These are phyloP conservation scores for Aphelinus certus DNA, from an alignment of 1,140 invertebrate species.

Conservation along the genomic window DNA sequence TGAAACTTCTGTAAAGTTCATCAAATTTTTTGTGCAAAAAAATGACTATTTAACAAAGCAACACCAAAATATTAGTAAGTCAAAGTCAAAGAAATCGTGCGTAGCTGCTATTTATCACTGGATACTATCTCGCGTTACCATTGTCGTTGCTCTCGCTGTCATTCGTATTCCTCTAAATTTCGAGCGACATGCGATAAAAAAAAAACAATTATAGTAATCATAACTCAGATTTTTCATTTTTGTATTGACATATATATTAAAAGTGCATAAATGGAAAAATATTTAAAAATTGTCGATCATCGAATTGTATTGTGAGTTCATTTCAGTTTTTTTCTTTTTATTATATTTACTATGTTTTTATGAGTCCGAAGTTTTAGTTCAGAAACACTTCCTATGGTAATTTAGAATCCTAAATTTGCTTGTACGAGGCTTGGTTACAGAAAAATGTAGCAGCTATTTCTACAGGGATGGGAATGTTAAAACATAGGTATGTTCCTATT, in stretches of 20 bases:
- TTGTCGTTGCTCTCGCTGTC: constrained; percentile 57
- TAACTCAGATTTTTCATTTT: neutral
- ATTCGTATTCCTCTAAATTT: constrained; percentile 55
- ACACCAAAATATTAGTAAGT: neutral
- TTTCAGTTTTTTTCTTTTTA: too few relatives aligned
- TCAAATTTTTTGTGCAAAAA: constrained; percentile 6
- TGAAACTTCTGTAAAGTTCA: constrained; percentile 6
- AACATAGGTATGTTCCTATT: neutral
- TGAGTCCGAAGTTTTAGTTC: too few relatives aligned
- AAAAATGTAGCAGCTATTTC: constrained; percentile 7
- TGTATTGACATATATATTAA: neutral
- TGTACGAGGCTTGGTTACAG: too few relatives aligned
- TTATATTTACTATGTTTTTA: too few relatives aligned
- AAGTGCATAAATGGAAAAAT: neutral
- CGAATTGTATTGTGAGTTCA: too few relatives aligned
- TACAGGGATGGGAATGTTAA: neutral
- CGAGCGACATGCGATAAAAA: constrained; percentile 53
- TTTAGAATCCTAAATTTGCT: too few relatives aligned
- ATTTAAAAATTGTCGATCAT: neutral
- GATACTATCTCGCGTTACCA: constrained; percentile 54
- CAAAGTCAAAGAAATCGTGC: constrained; percentile 41
- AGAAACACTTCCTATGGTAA: too few relatives aligned
- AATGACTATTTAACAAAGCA: neutral
- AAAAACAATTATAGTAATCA: constrained; percentile 28
- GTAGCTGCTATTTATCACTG: constrained; percentile 49